Base-by-base conservation (phyloP, 2,797 vertebrate genomes). In the Scolopax rusticola region DNA sequence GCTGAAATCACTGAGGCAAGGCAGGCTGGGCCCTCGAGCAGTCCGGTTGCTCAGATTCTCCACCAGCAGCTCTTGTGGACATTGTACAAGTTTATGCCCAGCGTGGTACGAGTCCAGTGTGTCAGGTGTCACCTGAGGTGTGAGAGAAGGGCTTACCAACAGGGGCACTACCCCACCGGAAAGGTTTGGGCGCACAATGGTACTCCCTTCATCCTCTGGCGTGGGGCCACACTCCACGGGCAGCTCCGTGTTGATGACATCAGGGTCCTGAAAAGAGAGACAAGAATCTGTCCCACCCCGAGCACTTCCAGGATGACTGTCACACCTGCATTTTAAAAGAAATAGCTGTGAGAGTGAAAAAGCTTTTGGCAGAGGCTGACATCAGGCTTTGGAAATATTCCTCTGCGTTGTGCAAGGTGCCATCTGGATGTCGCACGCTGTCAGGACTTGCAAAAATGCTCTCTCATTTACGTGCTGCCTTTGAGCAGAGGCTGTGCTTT, bases 171-270 rank as follows among this genome's bases (percentile, higher is more conserved):
- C 97, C 73, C 98, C 98, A 94, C 96, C 96, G 77, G 98, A 97
- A 93, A 98, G 96, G 87, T 97, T 98, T n/a, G 98, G 98, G 43
- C 97, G 98, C 89, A 98, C 97, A 36, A 98, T 96, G 0, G 95
- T 98, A 80, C 95, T 74, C 14, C 98, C 97, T 48, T 99, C 98
- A 8, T 99, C 98, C 54, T 99, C 99, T 41, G 98, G 78, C 23
- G 96, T 77, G 5, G 98, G 99, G 19, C 97, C 85, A 21, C 98
- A 98, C 90, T 99, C 99, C 74, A 99, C 81, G 20, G 99, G 99
- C 38, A 99, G 97, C 47, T 98, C 98, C 1, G 98, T 99, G 95
- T 99, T 99, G 93, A 99, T 98, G 94, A 99, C 99, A 96, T 99
- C 99, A 32, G 99, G 98, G 86, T 99, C 99, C 99, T 99, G 90